Percentiles rank a stretch among this genome's conserved stretches.
These are phyloP conservation scores for Teinopalpus imperialis DNA, from an alignment of 2,888 invertebrate genomes.

Conservation along the genomic window DNA sequence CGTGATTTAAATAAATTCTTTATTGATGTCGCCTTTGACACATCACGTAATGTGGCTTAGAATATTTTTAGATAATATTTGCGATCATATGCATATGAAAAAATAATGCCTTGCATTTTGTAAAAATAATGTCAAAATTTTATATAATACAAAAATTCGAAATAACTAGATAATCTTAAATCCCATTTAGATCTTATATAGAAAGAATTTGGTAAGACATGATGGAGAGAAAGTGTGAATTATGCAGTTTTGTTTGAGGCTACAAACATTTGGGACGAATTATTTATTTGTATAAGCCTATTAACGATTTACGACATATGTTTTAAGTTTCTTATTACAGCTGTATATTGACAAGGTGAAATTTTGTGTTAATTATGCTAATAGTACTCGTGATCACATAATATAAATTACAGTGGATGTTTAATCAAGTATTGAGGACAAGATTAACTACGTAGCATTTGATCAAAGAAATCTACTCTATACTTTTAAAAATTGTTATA, in stretches of 20 bases:
- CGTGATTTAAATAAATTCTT: constrained; percentile 26
- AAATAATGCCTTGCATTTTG: too few relatives aligned
- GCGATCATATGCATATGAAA: neutral
- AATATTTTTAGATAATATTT: neutral
- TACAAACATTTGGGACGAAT: neutral
- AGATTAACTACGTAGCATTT: constrained; percentile 5
- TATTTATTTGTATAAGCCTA: constrained; percentile 3
- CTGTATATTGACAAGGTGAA: constrained; percentile 5
- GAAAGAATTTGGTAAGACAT: too few relatives aligned
- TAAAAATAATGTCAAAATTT: too few relatives aligned
- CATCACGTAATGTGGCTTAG: constrained; percentile 14
- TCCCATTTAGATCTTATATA: too few relatives aligned
- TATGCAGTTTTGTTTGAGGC: neutral
- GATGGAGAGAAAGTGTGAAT: too few relatives aligned
- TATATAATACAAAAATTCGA: too few relatives aligned
- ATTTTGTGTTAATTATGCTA: constrained; percentile 12
- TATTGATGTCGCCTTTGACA: constrained; percentile 21
- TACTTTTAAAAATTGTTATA: constrained; percentile 4
- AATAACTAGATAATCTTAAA: too few relatives aligned
- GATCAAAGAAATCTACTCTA: neutral
- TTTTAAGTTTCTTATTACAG: neutral
- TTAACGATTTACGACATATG: constrained; percentile 11
- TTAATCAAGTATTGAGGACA: constrained; percentile 7
- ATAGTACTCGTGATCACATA: constrained; percentile 8
- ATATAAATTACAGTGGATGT: constrained; percentile 8